Evolutionary conservation across 2,888 invertebrate species (phyloP).

Genomic region (Limnephilus auricula): DNA sequence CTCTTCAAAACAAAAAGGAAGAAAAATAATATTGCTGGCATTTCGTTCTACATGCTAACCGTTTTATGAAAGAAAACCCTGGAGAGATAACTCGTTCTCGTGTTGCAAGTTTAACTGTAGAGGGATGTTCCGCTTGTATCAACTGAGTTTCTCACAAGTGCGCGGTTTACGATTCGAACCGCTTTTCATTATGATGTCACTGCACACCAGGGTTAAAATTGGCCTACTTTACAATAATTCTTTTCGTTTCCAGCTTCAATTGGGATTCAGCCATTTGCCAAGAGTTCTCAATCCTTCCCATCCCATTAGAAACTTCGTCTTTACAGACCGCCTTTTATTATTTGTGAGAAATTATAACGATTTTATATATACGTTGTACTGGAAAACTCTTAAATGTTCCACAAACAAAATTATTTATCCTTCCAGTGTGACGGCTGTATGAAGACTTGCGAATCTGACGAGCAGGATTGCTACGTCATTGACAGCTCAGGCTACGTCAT

Average conservation of each 20-base stretch:
- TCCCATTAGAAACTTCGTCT: not conserved
- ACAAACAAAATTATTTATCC: not conserved
- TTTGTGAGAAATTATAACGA: not conserved
- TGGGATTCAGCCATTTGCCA: not conserved
- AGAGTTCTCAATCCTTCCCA: not conserved
- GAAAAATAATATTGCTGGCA: not conserved
- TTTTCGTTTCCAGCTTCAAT: not conserved
- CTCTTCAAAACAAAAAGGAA: too few relatives aligned
- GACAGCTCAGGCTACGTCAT: constrained; percentile 95
- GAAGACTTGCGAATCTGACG: constrained; percentile 79
- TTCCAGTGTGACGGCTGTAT: constrained; percentile 76
- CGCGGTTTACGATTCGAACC: too few relatives aligned
- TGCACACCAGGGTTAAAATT: not conserved
- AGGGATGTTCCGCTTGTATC: not conserved
- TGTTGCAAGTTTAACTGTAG: not conserved
- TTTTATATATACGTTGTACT: too few relatives aligned
- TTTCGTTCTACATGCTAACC: not conserved
- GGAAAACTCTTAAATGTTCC: not conserved
- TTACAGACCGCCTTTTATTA: not conserved
- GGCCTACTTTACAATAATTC: not conserved
- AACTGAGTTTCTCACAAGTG: not conserved
- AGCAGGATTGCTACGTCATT: constrained; percentile 90
- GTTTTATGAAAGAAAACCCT: not conserved
- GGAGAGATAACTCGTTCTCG: not conserved
- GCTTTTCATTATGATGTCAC: too few relatives aligned